Percentiles rank a stretch among this genome's conserved stretches.
Conservation (phyloP, 2,113 vertebrate genomes). For the Marmota flaviventris region DNA sequence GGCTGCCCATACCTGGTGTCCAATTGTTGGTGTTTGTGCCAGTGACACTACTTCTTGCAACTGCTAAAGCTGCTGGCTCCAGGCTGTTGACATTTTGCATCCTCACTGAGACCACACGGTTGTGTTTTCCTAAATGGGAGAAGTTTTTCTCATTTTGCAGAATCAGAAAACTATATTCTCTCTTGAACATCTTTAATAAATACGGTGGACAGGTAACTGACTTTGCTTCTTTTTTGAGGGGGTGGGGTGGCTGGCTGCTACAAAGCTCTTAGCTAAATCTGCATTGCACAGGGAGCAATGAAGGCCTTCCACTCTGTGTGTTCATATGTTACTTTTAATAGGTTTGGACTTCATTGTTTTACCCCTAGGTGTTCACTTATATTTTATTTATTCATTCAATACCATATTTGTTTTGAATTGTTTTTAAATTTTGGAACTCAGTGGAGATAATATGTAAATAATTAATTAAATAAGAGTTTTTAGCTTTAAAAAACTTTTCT, state of each 20-base stretch:
- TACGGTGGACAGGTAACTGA: neutral
- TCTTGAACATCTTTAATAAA: neutral
- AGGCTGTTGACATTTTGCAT: neutral
- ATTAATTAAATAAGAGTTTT: neutral
- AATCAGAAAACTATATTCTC: conserved; percentile 11
- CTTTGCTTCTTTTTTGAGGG: neutral
- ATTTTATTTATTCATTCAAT: neutral
- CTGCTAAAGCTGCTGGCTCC: neutral
- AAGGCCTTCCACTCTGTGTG: neutral
- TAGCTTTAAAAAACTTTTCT: conserved; percentile 30
- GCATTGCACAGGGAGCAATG: neutral
- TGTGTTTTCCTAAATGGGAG: conserved; percentile 26
- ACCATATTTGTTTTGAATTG: neutral
- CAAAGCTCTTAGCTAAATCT: neutral
- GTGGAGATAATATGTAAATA: neutral
- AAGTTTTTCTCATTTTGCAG: neutral
- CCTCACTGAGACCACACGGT: neutral
- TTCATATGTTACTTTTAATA: neutral
- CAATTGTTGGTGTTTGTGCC: neutral
- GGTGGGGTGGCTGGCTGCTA: neutral
- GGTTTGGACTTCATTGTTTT: neutral
- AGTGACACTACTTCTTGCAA: neutral
- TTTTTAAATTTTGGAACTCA: neutral
- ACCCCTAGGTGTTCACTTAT: neutral
- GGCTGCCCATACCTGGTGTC: conserved; percentile 39